A percentile compares a stretch with the other conserved stretches of the same genome.
Conservation (phyloP, 2,113 vertebrate genomes). For the Donacobius atricapilla region DNA sequence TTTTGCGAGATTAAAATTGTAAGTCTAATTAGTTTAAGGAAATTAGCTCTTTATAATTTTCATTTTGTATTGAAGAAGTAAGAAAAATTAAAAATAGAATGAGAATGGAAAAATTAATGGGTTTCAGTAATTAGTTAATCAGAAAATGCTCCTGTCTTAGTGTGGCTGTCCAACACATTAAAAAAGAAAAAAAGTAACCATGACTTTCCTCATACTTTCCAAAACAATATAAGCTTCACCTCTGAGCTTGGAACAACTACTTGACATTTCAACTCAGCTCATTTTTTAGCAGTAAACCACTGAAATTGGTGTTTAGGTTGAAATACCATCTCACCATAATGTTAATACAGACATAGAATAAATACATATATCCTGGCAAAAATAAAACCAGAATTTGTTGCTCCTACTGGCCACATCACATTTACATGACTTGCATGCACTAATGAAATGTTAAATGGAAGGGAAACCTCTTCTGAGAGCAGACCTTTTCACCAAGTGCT, state of each 20-base stretch:
- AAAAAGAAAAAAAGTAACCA: background rate
- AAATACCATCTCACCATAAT: conserved; percentile 38
- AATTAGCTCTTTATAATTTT: conserved; percentile 63
- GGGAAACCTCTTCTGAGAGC: conserved; percentile 23
- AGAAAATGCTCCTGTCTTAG: conserved; percentile 54
- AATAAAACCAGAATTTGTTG: conserved; percentile 22
- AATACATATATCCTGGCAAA: conserved; percentile 40
- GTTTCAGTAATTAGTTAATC: conserved; percentile 65
- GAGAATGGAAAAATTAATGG: conserved; percentile 56
- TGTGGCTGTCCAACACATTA: conserved; percentile 47
- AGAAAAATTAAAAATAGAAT: conserved; percentile 60
- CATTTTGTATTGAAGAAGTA: conserved; percentile 62
- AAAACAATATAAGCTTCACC: conserved; percentile 64
- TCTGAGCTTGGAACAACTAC: conserved; percentile 52
- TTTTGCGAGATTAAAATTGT: conserved; percentile 64
- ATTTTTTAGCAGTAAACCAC: conserved; percentile 42
- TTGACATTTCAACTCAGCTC: conserved; percentile 58
- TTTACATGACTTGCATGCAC: background rate
- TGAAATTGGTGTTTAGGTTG: conserved; percentile 31
- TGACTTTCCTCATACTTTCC: conserved; percentile 58
- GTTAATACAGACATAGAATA: conserved; percentile 27
- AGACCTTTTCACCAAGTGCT: conserved; percentile 48
- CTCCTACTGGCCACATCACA: background rate
- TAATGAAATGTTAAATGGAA: conserved; percentile 49
- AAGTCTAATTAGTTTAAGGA: conserved; percentile 62